These are phyloP conservation scores for Aplodontia rufa DNA, from an alignment of 2,113 vertebrate species.

Conservation along the genomic window DNA sequence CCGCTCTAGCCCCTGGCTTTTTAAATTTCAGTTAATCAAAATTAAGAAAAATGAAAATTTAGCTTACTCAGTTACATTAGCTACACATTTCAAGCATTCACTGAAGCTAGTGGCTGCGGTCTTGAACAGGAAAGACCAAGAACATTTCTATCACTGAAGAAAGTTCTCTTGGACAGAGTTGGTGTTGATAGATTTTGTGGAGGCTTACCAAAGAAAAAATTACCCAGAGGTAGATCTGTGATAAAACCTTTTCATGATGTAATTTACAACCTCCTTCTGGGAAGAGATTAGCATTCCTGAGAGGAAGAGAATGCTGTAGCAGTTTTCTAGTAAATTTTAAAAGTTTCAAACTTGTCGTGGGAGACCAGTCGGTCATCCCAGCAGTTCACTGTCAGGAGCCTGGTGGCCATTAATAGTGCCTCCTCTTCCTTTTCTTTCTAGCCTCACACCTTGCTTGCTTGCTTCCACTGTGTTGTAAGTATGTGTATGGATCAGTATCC, in stretches of 20 bases:
- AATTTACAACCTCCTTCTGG: conserved; percentile 15
- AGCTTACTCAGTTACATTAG: background rate
- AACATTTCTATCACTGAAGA: background rate
- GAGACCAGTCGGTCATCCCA: background rate
- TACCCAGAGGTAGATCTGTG: background rate
- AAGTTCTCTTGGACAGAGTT: background rate
- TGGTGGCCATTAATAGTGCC: background rate
- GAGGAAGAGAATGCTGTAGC: background rate
- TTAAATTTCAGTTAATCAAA: conserved; percentile 1
- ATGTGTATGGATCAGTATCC: too few species aligned
- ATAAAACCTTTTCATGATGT: conserved; percentile 3
- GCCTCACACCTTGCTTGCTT: background rate
- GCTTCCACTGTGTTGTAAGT: too few species aligned
- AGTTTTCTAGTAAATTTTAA: conserved; percentile 42
- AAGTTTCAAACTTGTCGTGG: conserved; percentile 1
- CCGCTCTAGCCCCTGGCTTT: too few species aligned
- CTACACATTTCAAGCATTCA: background rate
- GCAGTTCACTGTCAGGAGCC: background rate
- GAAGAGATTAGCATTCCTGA: conserved; percentile 31
- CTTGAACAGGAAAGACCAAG: background rate
- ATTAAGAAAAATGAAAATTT: background rate
- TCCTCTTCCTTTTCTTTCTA: background rate
- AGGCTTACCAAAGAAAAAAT: background rate
- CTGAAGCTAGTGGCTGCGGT: background rate
- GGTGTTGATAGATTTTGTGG: background rate